Base-by-base conservation (phyloP, 2,797 vertebrate genomes). In the Catharus ustulatus region DNA sequence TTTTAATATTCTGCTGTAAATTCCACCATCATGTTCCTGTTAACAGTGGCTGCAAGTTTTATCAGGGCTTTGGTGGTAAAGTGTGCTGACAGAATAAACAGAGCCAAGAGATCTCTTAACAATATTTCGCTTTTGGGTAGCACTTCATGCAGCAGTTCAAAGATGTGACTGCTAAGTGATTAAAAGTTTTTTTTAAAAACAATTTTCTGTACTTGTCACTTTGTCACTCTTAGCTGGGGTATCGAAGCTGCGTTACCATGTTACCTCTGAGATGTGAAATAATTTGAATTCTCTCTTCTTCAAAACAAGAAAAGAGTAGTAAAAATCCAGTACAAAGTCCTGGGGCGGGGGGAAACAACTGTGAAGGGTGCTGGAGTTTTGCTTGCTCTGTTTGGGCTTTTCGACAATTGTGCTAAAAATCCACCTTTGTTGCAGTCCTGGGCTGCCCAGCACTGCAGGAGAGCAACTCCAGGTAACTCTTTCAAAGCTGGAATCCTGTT, bases 1-100 rank as follows among this genome's bases (percentile, higher is more conserved):
- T 67, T 93, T 78, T 90, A 89, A 69, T 94, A 93, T 76, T 97
- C 94, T 77, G 40, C 89, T 84, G n/a, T 83, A 90, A 91, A 91
- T 76, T 72, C 64, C 51, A 45, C 43, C 75, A 5, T 81, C 82
- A 45, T 12, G 13, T 89, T 62, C 43, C 55, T 83, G 59, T 54
- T 93, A 88, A n/a, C 46, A 77, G 36, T 57, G n/a, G 40, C 49
- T 68, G 49, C 80, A 66, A 36, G 40, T 67, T 91, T 93, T 95
- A 52, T 42, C 40, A 84, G 58, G 82, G 30, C 75, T 97, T 97
- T 81, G 42, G 26, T 90, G 62, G 27, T 62, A 92, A 91, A 32
- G 26, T 11, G 3, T 76, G 59, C 67, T 88, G 73, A 75, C 49
- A 91, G 54, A 59, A 89, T 67, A 95, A 84, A 61, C 32, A 62